Conservation (phyloP, 1,140 invertebrate species). For the Brachionus koreanus region DNA sequence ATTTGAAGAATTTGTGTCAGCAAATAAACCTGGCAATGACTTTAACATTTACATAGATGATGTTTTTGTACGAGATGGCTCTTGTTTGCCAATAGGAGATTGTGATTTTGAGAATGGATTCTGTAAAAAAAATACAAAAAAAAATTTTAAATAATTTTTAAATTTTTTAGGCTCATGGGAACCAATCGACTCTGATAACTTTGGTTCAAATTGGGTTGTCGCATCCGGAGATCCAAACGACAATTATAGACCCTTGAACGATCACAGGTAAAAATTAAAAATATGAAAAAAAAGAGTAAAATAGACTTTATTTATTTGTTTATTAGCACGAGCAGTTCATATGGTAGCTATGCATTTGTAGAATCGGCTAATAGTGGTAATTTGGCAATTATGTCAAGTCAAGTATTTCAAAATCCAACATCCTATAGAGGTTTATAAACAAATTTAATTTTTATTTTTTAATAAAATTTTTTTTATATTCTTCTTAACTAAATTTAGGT, state of each 20-base stretch:
- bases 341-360: constrained; percentile 21
- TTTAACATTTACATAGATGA: constrained; percentile 24
- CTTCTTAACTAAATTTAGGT: not conserved
- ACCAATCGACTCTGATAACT: not conserved
- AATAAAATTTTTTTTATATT: not conserved
- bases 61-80: constrained; percentile 24
- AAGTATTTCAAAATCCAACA: constrained; percentile 34
- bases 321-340: not conserved
- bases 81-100: constrained; percentile 45
- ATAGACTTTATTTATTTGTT: not conserved
- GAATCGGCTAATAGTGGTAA: not conserved
- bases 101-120: constrained; percentile 51
- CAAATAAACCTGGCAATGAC: not conserved
- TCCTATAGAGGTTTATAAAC: not conserved
- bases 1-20: constrained; percentile 22
- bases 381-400: not conserved
- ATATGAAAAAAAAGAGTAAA: not conserved
- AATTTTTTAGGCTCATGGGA: not conserved
- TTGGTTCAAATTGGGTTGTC: not conserved
- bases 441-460: too few species aligned
- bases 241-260: not conserved
- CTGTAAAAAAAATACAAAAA: not conserved
- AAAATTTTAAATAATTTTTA: too few species aligned
- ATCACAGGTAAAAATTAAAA: not conserved
- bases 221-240: not conserved